Percentiles rank a stretch among this genome's conserved stretches.
These are phyloP conservation scores for Tholera decimalis DNA, from an alignment of 2,888 invertebrate species.

Conservation along the genomic window DNA sequence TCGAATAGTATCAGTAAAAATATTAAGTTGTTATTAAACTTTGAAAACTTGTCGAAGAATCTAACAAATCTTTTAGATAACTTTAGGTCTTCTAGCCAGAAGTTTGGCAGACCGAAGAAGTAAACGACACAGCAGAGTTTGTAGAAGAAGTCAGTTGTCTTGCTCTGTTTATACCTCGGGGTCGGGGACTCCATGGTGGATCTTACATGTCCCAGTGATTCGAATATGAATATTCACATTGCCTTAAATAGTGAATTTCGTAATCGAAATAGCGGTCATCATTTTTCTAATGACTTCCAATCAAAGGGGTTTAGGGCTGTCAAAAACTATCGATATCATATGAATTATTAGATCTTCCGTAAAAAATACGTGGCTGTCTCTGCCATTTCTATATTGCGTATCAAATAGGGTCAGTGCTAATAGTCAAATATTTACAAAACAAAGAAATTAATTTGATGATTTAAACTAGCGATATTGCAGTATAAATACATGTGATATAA, in stretches of 20 bases:
- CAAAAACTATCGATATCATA: background rate
- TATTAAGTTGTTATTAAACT: constrained; percentile 54
- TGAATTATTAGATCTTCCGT: background rate
- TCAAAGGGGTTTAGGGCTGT: constrained; percentile 48
- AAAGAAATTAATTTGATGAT: background rate
- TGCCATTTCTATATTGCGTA: background rate
- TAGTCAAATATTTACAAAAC: background rate
- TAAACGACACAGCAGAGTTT: constrained; percentile 61
- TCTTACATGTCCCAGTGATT: background rate
- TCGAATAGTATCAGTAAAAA: constrained; percentile 66
- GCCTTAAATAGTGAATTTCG: background rate
- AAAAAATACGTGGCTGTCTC: background rate
- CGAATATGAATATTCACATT: background rate
- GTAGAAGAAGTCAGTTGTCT: constrained; percentile 65
- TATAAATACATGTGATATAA: background rate
- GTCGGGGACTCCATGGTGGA: constrained; percentile 48
- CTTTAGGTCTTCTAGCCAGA: constrained; percentile 69
- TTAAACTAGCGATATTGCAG: background rate
- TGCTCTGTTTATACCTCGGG: constrained; percentile 38
- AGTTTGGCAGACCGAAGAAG: constrained; percentile 67
- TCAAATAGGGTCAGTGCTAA: background rate
- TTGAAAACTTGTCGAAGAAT: constrained; percentile 52
- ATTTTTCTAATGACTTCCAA: constrained; percentile 25
- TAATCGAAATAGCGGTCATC: constrained; percentile 7
- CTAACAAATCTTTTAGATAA: constrained; percentile 56